Evolutionary conservation across 2,797 vertebrate species (phyloP).

Genomic region (Antennarius maculatus): DNA sequence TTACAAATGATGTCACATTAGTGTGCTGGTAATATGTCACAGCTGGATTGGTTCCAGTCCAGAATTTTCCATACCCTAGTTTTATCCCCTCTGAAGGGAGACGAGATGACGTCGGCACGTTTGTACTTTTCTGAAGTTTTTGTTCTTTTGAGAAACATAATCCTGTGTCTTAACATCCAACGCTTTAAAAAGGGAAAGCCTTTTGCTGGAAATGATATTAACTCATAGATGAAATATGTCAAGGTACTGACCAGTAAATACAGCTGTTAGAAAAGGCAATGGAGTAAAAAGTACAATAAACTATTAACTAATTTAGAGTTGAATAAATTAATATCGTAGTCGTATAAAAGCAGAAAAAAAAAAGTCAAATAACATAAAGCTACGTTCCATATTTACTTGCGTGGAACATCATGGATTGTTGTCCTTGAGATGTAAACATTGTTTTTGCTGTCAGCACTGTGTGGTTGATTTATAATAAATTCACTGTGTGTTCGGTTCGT

Average conservation of each 20-base stretch:
- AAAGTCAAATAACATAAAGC: no score
- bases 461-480: neutral
- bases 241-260: neutral
- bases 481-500: neutral
- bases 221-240: neutral
- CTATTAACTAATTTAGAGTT: neutral
- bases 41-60: no score
- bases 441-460: neutral
- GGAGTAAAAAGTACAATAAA: neutral
- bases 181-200: neutral
- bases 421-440: neutral
- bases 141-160: neutral
- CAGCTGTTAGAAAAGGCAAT: neutral
- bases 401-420: neutral
- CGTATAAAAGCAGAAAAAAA: no score
- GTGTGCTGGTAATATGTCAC: no score
- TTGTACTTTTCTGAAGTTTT: neutral
- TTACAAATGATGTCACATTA: no score
- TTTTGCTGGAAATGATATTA: constrained; percentile 4
- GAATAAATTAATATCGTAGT: no score
- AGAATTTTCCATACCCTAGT: no score
- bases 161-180: neutral
- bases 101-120: neutral
- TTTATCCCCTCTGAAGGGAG: neutral
- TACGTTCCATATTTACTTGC: neutral